Percentiles rank a stretch among this genome's conserved stretches.
These are phyloP conservation scores for Hemichromis elongatus DNA, from an alignment of 2,113 vertebrate species.

Conservation along the genomic window DNA sequence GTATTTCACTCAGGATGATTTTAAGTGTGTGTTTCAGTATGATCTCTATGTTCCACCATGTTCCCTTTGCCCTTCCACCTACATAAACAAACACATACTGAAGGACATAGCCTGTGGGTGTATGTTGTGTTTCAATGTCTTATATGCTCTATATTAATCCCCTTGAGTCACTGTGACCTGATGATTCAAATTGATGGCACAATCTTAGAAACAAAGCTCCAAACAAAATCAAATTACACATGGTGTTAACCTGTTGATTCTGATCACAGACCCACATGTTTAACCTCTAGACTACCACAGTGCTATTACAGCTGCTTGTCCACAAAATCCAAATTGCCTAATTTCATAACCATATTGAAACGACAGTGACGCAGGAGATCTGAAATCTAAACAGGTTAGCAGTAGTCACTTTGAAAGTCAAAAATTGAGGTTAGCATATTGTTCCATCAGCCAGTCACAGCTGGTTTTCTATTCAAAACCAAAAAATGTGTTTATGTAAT, in stretches of 20 bases:
- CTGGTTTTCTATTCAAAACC: neutral
- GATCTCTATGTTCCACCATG: neutral
- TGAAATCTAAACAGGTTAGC: neutral
- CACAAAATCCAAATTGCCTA: neutral
- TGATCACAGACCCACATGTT: neutral
- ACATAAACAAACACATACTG: neutral
- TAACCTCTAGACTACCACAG: neutral
- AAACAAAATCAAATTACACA: conserved; percentile 11
- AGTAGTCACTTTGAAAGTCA: neutral
- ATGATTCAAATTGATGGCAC: conserved; percentile 8
- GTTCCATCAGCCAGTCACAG: neutral
- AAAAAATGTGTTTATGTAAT: conserved; percentile 41
- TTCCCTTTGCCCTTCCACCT: neutral
- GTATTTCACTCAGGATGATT: neutral
- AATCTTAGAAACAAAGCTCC: neutral
- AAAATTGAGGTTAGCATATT: conserved; percentile 13
- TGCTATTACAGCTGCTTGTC: neutral
- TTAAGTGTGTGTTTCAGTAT: neutral
- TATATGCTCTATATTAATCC: conserved; percentile 18
- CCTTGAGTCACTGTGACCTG: conserved; percentile 28
- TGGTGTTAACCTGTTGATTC: neutral
- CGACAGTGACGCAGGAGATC: neutral
- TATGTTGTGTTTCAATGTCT: conserved; percentile 17
- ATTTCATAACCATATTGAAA: neutral
- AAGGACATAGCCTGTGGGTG: neutral